These are phyloP conservation scores for Heliconius ismenius DNA, from an alignment of 2,888 invertebrate genomes.

Conservation along the genomic window DNA sequence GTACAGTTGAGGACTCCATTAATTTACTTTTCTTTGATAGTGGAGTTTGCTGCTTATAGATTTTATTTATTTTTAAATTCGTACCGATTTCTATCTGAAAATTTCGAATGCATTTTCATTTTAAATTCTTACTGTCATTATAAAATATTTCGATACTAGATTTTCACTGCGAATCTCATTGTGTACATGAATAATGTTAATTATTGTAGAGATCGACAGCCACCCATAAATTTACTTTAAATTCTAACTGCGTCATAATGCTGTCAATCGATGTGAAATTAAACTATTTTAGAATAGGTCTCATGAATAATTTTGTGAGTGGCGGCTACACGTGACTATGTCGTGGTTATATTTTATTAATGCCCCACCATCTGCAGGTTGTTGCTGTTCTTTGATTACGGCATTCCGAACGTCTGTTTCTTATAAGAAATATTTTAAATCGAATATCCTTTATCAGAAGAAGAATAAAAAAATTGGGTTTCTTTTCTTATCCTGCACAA, in stretches of 20 bases:
- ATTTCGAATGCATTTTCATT: too few species aligned
- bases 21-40: constrained; percentile 37
- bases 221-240: background rate
- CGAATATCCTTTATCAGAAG: background rate
- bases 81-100: too few species aligned
- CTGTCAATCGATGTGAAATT: background rate
- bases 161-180: background rate
- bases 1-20: constrained; percentile 34
- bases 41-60: constrained; percentile 28
- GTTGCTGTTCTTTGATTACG: too few species aligned
- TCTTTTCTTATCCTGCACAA: background rate
- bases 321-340: constrained; percentile 3
- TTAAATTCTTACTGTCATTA: too few species aligned
- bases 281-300: constrained; percentile 14
- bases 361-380: background rate
- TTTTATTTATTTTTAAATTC: background rate
- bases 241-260: background rate
- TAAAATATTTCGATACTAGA: background rate
- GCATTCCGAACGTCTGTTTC: background rate
- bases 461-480: background rate
- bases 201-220: background rate
- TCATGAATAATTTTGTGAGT: constrained; percentile 9
- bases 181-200: background rate
- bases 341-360: background rate
- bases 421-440: background rate